phyloP scores from a whole-genome alignment of 2,888 invertebrate species.

The Xylocampa areola region DNA sequence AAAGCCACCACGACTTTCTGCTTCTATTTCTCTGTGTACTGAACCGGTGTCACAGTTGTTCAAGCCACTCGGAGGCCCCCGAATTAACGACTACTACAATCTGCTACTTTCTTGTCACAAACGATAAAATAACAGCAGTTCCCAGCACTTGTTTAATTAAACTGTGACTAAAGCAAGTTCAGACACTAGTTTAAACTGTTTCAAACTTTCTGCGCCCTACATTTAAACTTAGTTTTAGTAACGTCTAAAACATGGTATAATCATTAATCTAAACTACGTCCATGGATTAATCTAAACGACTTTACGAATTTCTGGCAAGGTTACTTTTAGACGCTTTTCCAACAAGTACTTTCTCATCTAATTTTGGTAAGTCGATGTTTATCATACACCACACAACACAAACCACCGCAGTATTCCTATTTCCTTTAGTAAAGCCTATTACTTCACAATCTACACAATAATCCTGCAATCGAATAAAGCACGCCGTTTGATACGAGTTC shows the following conservation, averaged over 20 bases:
- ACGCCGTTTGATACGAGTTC: slow-evolving; percentile 44
- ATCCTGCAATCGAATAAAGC: slow-evolving; percentile 34
- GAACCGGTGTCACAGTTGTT: too few relatives aligned
- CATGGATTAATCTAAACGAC: too few relatives aligned
- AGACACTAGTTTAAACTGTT: background rate
- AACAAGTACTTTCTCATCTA: background rate
- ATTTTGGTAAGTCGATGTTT: too few relatives aligned
- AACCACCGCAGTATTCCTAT: background rate
- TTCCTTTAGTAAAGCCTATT: slow-evolving; percentile 13
- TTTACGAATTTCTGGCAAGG: background rate
- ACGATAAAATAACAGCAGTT: background rate
- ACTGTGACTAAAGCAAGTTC: background rate
- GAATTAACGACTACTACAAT: too few relatives aligned
- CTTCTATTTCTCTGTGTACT: too few relatives aligned
- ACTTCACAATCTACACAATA: slow-evolving; percentile 10
- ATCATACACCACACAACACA: too few relatives aligned
- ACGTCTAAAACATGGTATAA: background rate
- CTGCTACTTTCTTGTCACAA: background rate
- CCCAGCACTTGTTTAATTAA: background rate
- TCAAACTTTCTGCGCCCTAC: background rate
- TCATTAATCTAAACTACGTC: too few relatives aligned
- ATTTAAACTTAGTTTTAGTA: background rate
- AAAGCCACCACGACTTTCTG: too few relatives aligned
- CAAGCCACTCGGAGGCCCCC: too few relatives aligned
- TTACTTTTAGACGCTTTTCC: background rate